These are phyloP conservation scores for Trichogramma dendrolimi DNA, from an alignment of 2,888 invertebrate genomes.

Conservation along the genomic window DNA sequence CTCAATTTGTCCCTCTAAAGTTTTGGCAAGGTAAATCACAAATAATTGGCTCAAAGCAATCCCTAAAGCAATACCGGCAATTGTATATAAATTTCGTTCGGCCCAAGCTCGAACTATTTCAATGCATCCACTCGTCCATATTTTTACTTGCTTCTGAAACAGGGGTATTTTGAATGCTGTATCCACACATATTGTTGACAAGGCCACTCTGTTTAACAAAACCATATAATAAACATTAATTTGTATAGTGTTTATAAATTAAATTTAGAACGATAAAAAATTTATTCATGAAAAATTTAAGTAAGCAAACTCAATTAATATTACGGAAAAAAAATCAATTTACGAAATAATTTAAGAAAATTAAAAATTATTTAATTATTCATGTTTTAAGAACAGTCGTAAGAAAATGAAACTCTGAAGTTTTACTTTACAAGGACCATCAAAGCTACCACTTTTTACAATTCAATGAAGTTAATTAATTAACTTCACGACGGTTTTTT, in stretches of 20 bases:
- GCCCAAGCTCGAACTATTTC: slow-evolving; percentile 86
- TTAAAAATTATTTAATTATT: too few species aligned
- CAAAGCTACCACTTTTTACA: too few species aligned
- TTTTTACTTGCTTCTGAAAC: slow-evolving; percentile 86
- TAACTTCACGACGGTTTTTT: too few species aligned
- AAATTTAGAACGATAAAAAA: too few species aligned
- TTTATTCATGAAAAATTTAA: too few species aligned
- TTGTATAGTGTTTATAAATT: not conserved
- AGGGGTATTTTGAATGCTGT: slow-evolving; percentile 78
- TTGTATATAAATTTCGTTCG: slow-evolving; percentile 80
- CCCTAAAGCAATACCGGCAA: slow-evolving; percentile 79
- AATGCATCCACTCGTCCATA: slow-evolving; percentile 89
- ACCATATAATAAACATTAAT: not conserved
- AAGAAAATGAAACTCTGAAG: too few species aligned
- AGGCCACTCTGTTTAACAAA: slow-evolving; percentile 60
- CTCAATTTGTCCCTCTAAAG: slow-evolving; percentile 86
- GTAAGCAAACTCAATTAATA: too few species aligned
- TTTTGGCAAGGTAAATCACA: slow-evolving; percentile 86
- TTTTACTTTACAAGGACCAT: too few species aligned
- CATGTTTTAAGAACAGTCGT: too few species aligned
- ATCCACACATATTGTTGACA: slow-evolving; percentile 90
- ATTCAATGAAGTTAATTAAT: too few species aligned
- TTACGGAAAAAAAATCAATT: too few species aligned
- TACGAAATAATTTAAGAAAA: too few species aligned
- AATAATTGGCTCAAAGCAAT: slow-evolving; percentile 81